Evolutionary conservation across 1,140 invertebrate species (phyloP).

Genomic region (Pseudomyrmex dendroicus): DNA sequence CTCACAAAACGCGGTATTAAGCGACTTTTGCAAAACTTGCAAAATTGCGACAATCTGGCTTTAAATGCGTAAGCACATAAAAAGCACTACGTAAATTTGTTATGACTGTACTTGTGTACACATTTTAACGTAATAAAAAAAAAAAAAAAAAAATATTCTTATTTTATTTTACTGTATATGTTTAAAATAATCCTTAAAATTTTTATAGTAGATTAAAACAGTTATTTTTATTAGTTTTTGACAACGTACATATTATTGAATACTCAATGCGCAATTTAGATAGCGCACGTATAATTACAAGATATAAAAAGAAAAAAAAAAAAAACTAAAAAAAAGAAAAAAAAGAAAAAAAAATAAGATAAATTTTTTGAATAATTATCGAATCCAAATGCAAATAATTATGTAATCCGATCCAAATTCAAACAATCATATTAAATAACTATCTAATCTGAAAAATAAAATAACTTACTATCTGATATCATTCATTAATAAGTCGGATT

Average conservation of each 20-base stretch:
- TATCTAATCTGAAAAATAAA: not conserved
- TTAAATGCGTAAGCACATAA: constrained; percentile 14
- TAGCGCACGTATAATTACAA: no score
- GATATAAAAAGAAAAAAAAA: no score
- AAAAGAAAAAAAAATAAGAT: no score
- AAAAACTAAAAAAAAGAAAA: no score
- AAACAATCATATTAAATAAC: constrained; percentile 9
- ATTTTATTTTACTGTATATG: not conserved
- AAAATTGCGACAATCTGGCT: constrained; percentile 49
- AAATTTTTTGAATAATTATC: not conserved
- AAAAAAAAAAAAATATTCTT: not conserved
- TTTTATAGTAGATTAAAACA: no score
- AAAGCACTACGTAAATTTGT: not conserved
- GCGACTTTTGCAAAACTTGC: constrained; percentile 26
- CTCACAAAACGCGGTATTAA: constrained; percentile 19
- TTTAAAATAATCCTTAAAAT: not conserved
- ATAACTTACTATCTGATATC: not conserved
- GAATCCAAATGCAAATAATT: no score
- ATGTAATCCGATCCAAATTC: not conserved
- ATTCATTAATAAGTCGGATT: constrained; percentile 5
- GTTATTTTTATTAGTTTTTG: no score
- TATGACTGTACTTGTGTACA: no score
- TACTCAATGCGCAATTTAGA: no score
- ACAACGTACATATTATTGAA: no score
- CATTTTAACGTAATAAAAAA: not conserved